Evolutionary conservation across 2,113 vertebrate genomes (phyloP).

Genomic region (Alouatta palliata): DNA sequence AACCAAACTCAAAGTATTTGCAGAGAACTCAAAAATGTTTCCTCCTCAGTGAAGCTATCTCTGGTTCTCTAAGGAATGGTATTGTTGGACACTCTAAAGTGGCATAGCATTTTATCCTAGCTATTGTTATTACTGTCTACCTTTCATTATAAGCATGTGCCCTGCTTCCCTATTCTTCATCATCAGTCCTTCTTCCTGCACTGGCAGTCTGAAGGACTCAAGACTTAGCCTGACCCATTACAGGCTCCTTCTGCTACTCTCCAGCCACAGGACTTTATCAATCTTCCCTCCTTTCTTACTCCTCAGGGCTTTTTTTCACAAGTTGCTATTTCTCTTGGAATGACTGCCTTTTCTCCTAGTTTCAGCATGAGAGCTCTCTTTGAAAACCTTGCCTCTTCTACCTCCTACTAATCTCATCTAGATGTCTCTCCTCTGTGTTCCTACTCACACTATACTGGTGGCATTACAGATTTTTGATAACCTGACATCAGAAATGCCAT

Average conservation of each 20-base stretch:
- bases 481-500: neutral
- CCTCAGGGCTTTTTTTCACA: neutral
- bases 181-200: neutral
- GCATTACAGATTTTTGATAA: neutral
- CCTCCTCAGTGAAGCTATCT: neutral
- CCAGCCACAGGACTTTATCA: accelerated
- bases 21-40: no score
- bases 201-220: accelerated
- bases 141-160: neutral
- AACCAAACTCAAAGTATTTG: no score
- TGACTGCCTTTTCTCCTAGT: neutral
- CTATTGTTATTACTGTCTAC: no score
- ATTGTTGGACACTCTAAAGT: neutral
- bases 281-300: neutral
- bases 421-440: neutral
- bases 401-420: neutral
- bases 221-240: accelerated
- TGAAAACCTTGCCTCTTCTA: neutral
- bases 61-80: neutral
- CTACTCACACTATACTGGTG: neutral
- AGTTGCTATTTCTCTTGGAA: neutral
- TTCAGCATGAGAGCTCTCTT: neutral
- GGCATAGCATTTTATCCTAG: neutral
- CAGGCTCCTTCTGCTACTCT: accelerated
- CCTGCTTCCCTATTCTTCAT: accelerated